Evolutionary conservation across 53 echinoderm and acorn worm genomes (phyloP).

Genomic region (Hippasteria phrygiana): DNA sequence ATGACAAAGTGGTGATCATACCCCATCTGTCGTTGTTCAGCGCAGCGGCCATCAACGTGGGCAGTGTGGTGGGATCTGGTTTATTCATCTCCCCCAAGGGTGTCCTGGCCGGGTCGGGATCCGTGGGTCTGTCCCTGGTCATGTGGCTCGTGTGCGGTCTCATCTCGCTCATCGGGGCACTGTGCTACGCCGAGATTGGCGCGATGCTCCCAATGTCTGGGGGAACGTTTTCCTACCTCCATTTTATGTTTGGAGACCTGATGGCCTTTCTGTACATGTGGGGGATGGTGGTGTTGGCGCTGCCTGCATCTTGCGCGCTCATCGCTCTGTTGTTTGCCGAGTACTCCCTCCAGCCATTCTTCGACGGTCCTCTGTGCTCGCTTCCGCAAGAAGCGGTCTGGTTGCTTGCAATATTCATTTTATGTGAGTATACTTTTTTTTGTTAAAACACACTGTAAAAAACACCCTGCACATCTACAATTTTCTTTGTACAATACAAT

Average conservation of each 20-base stretch:
- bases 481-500: no score
- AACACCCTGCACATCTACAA: no score
- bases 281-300: conserved; percentile 65
- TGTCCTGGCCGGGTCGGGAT: conserved; percentile 70
- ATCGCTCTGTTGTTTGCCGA: conserved; percentile 67
- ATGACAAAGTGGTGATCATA: not conserved
- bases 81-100: conserved; percentile 80
- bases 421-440: conserved; percentile 50
- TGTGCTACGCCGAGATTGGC: conserved; percentile 78
- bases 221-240: conserved; percentile 71
- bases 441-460: not conserved
- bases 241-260: conserved; percentile 68
- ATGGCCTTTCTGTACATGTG: conserved; percentile 76
- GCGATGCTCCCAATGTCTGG: conserved; percentile 76
- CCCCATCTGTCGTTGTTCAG: conserved; percentile 51
- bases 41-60: conserved; percentile 74
- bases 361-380: conserved; percentile 48
- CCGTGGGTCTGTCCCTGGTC: conserved; percentile 69
- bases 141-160: conserved; percentile 71
- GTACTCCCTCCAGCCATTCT: conserved; percentile 76
- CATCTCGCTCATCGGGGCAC: conserved; percentile 73
- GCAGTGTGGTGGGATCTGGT: conserved; percentile 76
- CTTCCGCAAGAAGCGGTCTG: conserved; percentile 25
- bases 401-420: conserved; percentile 52
- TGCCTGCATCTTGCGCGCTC: conserved; percentile 66